A percentile compares a stretch with the other conserved stretches of the same genome.
phyloP scores from a whole-genome alignment of 2,113 vertebrate genomes.

The Lota lota region DNA sequence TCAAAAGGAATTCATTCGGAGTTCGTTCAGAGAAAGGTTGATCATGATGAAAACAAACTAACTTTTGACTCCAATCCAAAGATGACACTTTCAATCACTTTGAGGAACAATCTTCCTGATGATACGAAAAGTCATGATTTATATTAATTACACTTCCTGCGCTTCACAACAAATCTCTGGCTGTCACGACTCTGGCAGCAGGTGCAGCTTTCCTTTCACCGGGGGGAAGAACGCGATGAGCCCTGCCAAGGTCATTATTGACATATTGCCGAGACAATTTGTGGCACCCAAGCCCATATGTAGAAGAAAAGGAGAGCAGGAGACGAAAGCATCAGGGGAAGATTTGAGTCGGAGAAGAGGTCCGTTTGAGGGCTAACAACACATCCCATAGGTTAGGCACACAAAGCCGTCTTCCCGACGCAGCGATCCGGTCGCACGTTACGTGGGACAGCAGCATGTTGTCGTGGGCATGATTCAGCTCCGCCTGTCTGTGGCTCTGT shows the following conservation, averaged over 20 bases:
- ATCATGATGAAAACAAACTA: no score
- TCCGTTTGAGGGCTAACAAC: conserved; percentile 20
- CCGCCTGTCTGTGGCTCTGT: conserved; percentile 7
- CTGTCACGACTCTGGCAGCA: conserved; percentile 1
- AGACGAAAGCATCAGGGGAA: conserved; percentile 28
- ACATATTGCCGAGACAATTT: conserved; percentile 10
- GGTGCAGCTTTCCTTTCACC: conserved; percentile 5
- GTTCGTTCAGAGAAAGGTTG: no score
- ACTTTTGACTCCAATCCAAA: neutral
- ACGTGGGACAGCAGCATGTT: no score
- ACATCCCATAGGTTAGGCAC: neutral
- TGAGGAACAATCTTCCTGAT: neutral
- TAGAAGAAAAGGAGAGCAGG: conserved; percentile 3
- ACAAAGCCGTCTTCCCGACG: no score
- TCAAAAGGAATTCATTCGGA: no score
- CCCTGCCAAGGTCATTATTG: conserved; percentile 15
- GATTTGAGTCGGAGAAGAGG: conserved; percentile 18
- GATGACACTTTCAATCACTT: neutral
- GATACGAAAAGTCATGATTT: neutral
- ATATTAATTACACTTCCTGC: neutral
- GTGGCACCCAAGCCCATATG: conserved; percentile 20
- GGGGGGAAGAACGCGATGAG: conserved; percentile 8
- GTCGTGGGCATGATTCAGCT: neutral
- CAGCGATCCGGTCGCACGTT: no score
- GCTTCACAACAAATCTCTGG: neutral